These are phyloP conservation scores for Druon quercuslanigerum DNA, from an alignment of 1,140 invertebrate species.

Conservation along the genomic window DNA sequence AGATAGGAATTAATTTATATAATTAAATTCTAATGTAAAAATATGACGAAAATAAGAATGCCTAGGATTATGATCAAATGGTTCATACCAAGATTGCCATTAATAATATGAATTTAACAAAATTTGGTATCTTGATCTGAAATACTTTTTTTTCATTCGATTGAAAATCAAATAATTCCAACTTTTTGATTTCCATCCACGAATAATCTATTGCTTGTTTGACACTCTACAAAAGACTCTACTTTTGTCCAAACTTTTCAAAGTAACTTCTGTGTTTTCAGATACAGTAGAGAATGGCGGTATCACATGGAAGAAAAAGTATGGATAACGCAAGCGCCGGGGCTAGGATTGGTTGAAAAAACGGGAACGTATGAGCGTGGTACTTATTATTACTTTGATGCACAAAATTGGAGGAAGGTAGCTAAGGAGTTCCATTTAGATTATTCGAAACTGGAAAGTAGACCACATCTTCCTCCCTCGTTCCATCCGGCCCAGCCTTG, in stretches of 20 bases:
- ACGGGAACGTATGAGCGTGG: conserved; percentile 96
- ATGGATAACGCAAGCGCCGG: conserved; percentile 98
- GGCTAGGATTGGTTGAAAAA: conserved; percentile 94
- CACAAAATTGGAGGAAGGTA: conserved; percentile 96
- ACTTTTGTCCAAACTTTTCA: not conserved
- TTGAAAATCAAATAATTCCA: too few species aligned
- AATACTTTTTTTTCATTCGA: too few species aligned
- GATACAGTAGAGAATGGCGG: conserved; percentile 98
- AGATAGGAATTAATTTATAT: too few species aligned
- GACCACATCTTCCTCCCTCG: conserved; percentile 79
- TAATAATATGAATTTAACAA: too few species aligned
- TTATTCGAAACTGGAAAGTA: conserved; percentile 96
- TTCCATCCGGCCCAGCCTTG: conserved; percentile 75
- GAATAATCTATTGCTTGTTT: too few species aligned
- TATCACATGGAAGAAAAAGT: conserved; percentile 99
- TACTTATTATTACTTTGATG: conserved; percentile 99
- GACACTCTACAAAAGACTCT: conserved; percentile 1
- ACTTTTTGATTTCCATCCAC: too few species aligned
- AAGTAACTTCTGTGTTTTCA: conserved; percentile 62
- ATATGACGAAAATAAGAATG: too few species aligned
- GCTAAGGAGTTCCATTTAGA: conserved; percentile 98
- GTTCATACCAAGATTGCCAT: too few species aligned
- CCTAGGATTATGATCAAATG: too few species aligned
- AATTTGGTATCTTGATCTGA: too few species aligned
- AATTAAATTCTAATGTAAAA: too few species aligned